Base-by-base conservation (phyloP, 2,797 vertebrate species). In the Anniella stebbinsi region DNA sequence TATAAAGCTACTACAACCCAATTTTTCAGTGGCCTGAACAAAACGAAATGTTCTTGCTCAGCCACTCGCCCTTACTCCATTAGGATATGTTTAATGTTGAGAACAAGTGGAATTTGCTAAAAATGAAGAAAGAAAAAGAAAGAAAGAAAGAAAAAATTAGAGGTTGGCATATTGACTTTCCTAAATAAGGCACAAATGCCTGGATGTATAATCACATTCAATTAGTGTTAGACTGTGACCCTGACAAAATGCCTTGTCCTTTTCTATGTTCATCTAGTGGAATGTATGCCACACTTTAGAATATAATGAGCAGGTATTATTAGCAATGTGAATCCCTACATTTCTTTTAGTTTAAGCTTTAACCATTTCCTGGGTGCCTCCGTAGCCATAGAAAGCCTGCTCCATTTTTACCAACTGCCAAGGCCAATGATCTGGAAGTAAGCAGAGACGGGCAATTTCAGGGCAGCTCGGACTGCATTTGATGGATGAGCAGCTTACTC, bases 141-240 rank as follows among this genome's bases (percentile, higher is more conserved):
- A 84, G 66, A 48, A 70, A 33, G 15, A 80, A 45, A 48, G 48
- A 48, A 84, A 51, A 54, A 25, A 54, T 63, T 57, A 23, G 28
- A 75, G 45, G 75, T 28, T 60, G 57, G 41, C 70, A 23, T 54
- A 77, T 41, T 87, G 45, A 54, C 73, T 80, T 41, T 75, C 70
- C 76, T 80, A 67, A 90, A 85, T 80, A 36, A 85, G 57, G 28
- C 33, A 67, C 69, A 75, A 84, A 81, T 76, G 81, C 80, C 88
- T 85, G 30, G 41, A 57, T 88, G 86, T 84, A 85, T 77, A 85
- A 87, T 88, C 86, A 80, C 57, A 45, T 75, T 86, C 83, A 88
- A 88, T 88, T 91, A 90, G 57, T 80, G 86, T 92, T 84, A 81
- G 54, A 73, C 12, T 51, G 18, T 85, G 81, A 87, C 86, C 67